phyloP scores from a whole-genome alignment of 2,797 vertebrate species.

The Sebastes nivosus region DNA sequence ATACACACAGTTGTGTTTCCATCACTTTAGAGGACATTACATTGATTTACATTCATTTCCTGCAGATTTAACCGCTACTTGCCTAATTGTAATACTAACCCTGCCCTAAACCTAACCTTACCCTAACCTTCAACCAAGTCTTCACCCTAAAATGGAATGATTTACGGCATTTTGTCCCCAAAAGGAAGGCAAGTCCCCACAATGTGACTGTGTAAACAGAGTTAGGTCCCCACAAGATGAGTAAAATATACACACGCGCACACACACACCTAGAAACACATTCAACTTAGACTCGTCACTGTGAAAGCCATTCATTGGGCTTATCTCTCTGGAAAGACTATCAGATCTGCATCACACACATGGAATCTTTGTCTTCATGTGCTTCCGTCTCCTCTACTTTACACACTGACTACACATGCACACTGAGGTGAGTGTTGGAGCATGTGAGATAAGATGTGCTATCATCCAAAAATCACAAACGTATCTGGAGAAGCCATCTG shows the following conservation, averaged over 20 bases:
- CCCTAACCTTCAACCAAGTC: not conserved
- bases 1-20: not conserved
- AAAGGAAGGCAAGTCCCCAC: not conserved
- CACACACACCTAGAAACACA: slow-evolving; percentile 9
- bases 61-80: too few species aligned
- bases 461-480: slow-evolving; percentile 48
- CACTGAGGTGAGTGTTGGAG: slow-evolving; percentile 39
- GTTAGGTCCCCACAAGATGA: not conserved
- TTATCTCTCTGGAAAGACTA: slow-evolving; percentile 57
- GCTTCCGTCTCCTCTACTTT: slow-evolving; percentile 30
- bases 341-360: slow-evolving; percentile 62
- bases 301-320: slow-evolving; percentile 51
- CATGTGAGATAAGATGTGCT: slow-evolving; percentile 48
- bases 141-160: not conserved
- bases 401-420: slow-evolving; percentile 25
- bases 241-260: not conserved
- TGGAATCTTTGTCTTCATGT: slow-evolving; percentile 48
- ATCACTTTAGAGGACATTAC: not conserved
- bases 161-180: not conserved
- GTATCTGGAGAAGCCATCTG: slow-evolving; percentile 61
- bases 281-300: slow-evolving; percentile 18
- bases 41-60: too few species aligned
- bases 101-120: not conserved
- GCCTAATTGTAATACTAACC: not conserved
- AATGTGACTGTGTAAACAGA: not conserved